Base-by-base conservation (phyloP, 2,888 invertebrate genomes). In the Machimus rusticus region DNA sequence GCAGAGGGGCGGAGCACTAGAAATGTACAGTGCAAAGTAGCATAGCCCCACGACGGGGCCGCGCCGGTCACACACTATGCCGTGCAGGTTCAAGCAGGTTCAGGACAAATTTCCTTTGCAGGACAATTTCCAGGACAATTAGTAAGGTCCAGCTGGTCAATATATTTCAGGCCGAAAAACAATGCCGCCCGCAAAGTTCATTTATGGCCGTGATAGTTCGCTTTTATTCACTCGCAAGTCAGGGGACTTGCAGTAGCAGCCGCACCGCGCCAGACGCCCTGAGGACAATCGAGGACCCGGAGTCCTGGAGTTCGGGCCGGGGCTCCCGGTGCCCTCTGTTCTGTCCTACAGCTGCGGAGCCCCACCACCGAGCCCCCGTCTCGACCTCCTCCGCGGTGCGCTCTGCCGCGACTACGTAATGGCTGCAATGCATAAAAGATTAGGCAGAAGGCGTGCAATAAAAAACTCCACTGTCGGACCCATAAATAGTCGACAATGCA, bases 401-500 rank as follows among this genome's bases (percentile, higher is more conserved):
- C 66, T 84, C 74, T 74, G 84, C 84, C 84, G 74, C 84, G 84
- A 84, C 84, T 84, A 74, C 31, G 74, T 74, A 86, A 86, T 86
- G 86, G 43, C 86, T 86, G 86, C 86, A 86, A 86, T 86, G 86
- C 86, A 86, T 86, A 86, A 74, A 86, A 86, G 86, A 86, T 86
- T 74, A 86, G 76, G 76, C 86, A 86, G 74, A 86, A 86, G 86
- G 86, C 76, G 86, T 39, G 76, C 86, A 86, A 86, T 86, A 86
- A 86, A 81, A 86, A 86, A 86, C 86, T 86, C 46, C 86, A 43
- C 46, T 86, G 86, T 51, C 76, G 86, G 86, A 86, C 46, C 51
- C 74, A 86, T 86, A 86, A 86, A 86, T 86, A 86, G 86, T 86
- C 86, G 76, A 74, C 74, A 74, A 86, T 34, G 76, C 84, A 84